A percentile compares a stretch with the other conserved stretches of the same genome.
Conservation (phyloP, 2,797 vertebrate species). For the Sarcophilus harrisii region DNA sequence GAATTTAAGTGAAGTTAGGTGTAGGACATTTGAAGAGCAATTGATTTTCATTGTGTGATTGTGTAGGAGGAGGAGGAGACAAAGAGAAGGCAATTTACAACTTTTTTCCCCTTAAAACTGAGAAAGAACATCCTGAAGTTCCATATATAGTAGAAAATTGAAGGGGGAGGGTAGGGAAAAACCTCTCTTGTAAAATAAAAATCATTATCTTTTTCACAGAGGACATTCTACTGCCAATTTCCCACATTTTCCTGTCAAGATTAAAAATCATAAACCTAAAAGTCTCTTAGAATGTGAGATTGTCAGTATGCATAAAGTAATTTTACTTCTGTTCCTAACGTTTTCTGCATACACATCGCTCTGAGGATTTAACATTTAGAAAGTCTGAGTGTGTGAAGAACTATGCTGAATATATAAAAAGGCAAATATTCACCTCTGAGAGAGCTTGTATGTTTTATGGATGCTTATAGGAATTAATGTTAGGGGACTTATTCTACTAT, state of each 20-base stretch:
- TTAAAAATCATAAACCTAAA: slow-evolving; percentile 15
- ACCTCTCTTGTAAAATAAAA: slow-evolving; percentile 9
- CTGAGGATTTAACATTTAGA: slow-evolving; percentile 31
- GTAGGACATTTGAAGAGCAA: slow-evolving; percentile 18
- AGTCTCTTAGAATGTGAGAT: not conserved
- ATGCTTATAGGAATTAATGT: not conserved
- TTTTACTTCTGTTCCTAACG: slow-evolving; percentile 25
- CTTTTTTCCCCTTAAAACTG: slow-evolving; percentile 8
- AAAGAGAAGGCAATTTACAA: slow-evolving; percentile 35
- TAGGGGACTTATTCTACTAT: not conserved
- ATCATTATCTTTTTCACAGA: slow-evolving; percentile 37
- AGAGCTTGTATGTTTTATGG: not conserved
- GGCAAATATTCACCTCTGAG: not conserved
- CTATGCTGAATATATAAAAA: slow-evolving; percentile 25
- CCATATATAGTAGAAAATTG: not conserved
- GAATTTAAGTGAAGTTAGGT: slow-evolving; percentile 31
- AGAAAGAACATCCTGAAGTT: slow-evolving; percentile 37
- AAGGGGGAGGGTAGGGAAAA: not conserved
- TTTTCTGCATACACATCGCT: not conserved
- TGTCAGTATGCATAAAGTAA: not conserved
- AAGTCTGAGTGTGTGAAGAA: not conserved
- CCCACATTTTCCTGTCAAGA: not conserved
- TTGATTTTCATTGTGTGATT: slow-evolving; percentile 32
- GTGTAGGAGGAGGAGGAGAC: slow-evolving; percentile 12
- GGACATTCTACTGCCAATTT: slow-evolving; percentile 10